These are phyloP conservation scores for Sisor rabdophorus DNA, from an alignment of 2,113 vertebrate species.

Conservation along the genomic window DNA sequence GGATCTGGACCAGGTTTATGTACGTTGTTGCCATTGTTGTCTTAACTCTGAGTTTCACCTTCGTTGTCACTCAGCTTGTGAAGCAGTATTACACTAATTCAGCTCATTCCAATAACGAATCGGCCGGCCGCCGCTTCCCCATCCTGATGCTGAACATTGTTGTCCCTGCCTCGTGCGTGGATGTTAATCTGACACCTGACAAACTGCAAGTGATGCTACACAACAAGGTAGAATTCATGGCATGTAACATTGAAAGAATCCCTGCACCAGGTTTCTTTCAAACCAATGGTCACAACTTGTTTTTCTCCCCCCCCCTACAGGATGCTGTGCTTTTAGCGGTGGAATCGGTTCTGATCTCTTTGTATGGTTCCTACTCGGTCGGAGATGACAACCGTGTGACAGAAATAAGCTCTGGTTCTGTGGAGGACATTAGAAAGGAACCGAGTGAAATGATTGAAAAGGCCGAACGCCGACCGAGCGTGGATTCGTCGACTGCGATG, in stretches of 20 bases:
- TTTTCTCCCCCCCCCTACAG: slow-evolving; percentile 65
- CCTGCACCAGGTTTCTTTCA: neutral
- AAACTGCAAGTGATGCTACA: slow-evolving; percentile 91
- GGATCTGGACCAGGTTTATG: neutral
- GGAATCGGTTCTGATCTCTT: slow-evolving; percentile 82
- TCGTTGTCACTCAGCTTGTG: slow-evolving; percentile 69
- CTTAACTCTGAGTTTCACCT: neutral
- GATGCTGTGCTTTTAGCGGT: slow-evolving; percentile 81
- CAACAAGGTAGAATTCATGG: slow-evolving; percentile 76
- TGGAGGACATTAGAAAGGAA: neutral
- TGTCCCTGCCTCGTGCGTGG: slow-evolving; percentile 79
- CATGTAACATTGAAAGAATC: neutral
- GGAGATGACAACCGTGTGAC: slow-evolving; percentile 56
- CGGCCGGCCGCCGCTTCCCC: slow-evolving; percentile 74
- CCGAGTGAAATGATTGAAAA: neutral
- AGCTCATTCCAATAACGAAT: slow-evolving; percentile 69
- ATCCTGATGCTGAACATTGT: slow-evolving; percentile 79
- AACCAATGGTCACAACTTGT: slow-evolving; percentile 14
- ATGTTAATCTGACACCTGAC: slow-evolving; percentile 92
- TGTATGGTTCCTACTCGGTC: slow-evolving; percentile 76
- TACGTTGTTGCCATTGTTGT: too few species aligned
- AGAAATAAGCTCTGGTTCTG: slow-evolving; percentile 52
- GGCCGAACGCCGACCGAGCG: neutral
- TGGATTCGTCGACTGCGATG: neutral
- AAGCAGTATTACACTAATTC: slow-evolving; percentile 73